Conservation (phyloP, 1,140 invertebrate species). For the Kradibia gibbosae region DNA sequence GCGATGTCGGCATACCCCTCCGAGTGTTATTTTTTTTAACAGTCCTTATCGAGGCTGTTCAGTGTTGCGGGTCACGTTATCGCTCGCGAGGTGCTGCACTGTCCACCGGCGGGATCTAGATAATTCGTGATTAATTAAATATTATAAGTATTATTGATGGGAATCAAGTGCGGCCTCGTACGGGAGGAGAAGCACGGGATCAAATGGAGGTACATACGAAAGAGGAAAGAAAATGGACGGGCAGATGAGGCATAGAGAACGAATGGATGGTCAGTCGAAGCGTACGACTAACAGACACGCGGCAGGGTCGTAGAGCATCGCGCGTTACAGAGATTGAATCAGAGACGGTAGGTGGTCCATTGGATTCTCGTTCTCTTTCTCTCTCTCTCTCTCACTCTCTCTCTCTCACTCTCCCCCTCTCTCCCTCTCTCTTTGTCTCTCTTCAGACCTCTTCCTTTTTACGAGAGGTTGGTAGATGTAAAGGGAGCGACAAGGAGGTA, state of each 20-base stretch:
- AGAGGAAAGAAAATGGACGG: conserved; percentile 1
- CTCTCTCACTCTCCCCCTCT: conserved; percentile 20
- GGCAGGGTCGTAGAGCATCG: conserved; percentile 43
- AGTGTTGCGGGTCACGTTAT: conserved; percentile 31
- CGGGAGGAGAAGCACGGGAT: background rate
- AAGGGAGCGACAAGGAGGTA: conserved; percentile 50
- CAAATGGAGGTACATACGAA: conserved; percentile 25
- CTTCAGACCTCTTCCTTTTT: background rate
- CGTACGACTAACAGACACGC: conserved; percentile 42
- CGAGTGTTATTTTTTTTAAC: conserved; percentile 22
- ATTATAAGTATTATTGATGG: conserved; percentile 72
- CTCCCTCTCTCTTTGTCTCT: background rate
- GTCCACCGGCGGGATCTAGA: conserved; percentile 63
- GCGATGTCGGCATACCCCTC: background rate
- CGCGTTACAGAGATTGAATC: conserved; percentile 70
- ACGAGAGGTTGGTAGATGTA: background rate
- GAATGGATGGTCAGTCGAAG: conserved; percentile 54
- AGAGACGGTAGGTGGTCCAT: conserved; percentile 72
- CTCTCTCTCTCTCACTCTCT: conserved; percentile 29
- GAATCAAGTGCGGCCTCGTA: conserved; percentile 31
- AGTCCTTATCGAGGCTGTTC: conserved; percentile 19
- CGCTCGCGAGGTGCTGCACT: conserved; percentile 33
- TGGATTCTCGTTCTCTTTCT: conserved; percentile 43
- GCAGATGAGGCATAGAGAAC: conserved; percentile 44
- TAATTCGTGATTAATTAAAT: conserved; percentile 73